Base-by-base conservation (phyloP, 2,797 vertebrate genomes). In the Hippoglossus hippoglossus region DNA sequence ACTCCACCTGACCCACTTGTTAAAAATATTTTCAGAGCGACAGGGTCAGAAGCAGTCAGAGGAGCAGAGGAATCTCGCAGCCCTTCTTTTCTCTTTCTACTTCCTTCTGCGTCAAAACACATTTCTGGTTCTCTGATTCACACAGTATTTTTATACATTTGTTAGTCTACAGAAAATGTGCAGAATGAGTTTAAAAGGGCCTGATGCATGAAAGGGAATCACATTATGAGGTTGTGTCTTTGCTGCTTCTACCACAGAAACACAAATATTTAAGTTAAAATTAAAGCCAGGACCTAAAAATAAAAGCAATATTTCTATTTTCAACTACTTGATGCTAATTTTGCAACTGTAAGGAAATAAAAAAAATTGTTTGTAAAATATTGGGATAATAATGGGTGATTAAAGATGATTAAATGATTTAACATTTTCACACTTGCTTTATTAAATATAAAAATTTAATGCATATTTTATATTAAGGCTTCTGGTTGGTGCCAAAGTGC, bases 1-100 rank as follows among this genome's bases (percentile, higher is more conserved):
- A 89, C 88, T 90, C 51, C 53, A 64, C 51, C 63, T 86, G 87
- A 93, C 83, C 84, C 82, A 78, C 62, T 79, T 79, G 71, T 82
- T 80, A 66, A 65, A 85, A 86, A 89, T 84, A 83, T 67, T 78
- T 82, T 64, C 10, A 41, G 60, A 73, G 78, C 64, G 83, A 79
- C 39, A 26, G 74, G 65, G 81, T 75, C 73, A 72, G 71, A 80
- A 72, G 73, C 69, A 63, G 50, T 58, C 47, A 70, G 46, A 49
- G 60, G 67, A 63, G 59, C 25, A 61, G 24, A 70, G 41, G 31
- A 57, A 57, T 59, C 16, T n/a, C 26, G 61, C 57, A 72, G 69
- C 64, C 74, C 53, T 41, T 34, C 16, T 65, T 79, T 46, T 53
- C 26, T 26, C 59, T 67, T 58, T 67, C 16, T 72, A 31, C 53